Conservation (phyloP, 2,113 vertebrate species). For the Hippopotamus amphibius region DNA sequence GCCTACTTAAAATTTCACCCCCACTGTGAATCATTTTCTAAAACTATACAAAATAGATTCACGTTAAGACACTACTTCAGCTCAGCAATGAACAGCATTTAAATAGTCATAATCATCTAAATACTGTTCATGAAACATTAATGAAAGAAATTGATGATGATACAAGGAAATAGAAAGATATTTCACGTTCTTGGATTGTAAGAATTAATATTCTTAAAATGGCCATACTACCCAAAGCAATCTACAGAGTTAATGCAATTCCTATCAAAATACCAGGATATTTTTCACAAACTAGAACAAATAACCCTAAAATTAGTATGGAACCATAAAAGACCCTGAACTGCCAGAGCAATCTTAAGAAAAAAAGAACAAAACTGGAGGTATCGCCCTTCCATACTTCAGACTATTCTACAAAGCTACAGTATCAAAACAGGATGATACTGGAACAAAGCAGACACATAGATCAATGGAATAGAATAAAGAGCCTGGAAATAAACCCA, state of each 20-base stretch:
- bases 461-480: background rate
- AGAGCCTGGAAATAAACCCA: background rate
- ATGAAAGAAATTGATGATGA: background rate
- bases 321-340: background rate
- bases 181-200: background rate
- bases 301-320: background rate
- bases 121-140: conserved; percentile 23
- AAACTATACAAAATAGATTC: conserved; percentile 8
- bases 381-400: background rate
- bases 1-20: conserved; percentile 24
- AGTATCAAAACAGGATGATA: background rate
- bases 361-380: background rate
- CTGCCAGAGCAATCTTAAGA: background rate
- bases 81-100: conserved; percentile 1
- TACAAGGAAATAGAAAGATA: background rate
- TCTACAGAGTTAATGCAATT: background rate
- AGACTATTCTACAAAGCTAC: background rate
- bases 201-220: background rate
- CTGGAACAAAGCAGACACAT: background rate
- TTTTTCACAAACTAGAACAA: background rate
- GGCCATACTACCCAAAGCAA: background rate
- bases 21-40: conserved; percentile 12
- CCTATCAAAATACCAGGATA: background rate
- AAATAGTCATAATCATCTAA: background rate
- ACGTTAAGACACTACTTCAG: background rate